These are phyloP conservation scores for Rotaria magnacalcarata DNA, from an alignment of 2,888 invertebrate species.

Conservation along the genomic window DNA sequence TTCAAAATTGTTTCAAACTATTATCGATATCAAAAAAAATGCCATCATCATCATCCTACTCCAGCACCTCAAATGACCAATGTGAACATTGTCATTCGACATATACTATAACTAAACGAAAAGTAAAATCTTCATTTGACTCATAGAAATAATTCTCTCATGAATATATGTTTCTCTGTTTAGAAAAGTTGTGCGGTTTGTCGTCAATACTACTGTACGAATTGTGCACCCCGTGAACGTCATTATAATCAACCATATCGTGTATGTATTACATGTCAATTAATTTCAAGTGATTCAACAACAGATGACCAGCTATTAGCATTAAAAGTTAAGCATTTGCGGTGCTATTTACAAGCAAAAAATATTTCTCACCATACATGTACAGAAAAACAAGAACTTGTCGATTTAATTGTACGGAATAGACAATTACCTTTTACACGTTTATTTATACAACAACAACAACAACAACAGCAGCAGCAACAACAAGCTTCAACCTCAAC, in stretches of 20 bases:
- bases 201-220: slow-evolving; percentile 15
- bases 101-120: neutral
- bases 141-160: neutral
- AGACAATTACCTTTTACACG: slow-evolving; percentile 9
- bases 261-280: slow-evolving; percentile 14
- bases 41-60: neutral
- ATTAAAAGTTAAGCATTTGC: slow-evolving; percentile 27
- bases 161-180: neutral
- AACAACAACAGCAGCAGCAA: neutral
- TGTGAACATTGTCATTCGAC: slow-evolving; percentile 23
- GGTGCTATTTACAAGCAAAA: slow-evolving; percentile 23
- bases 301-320: slow-evolving; percentile 30
- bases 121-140: neutral
- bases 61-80: neutral
- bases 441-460: neutral
- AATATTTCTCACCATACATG: slow-evolving; percentile 33
- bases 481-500: neutral
- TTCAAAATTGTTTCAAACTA: neutral
- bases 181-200: slow-evolving; percentile 23
- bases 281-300: slow-evolving; percentile 30
- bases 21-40: neutral
- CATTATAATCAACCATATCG: slow-evolving; percentile 27
- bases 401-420: slow-evolving; percentile 19
- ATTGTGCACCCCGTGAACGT: slow-evolving; percentile 34
- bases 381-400: slow-evolving; percentile 38